Evolutionary conservation across 2,113 vertebrate genomes (phyloP), one percentile per base, ranked within the genome.

Genomic region (Asarcornis scutulata): DNA sequence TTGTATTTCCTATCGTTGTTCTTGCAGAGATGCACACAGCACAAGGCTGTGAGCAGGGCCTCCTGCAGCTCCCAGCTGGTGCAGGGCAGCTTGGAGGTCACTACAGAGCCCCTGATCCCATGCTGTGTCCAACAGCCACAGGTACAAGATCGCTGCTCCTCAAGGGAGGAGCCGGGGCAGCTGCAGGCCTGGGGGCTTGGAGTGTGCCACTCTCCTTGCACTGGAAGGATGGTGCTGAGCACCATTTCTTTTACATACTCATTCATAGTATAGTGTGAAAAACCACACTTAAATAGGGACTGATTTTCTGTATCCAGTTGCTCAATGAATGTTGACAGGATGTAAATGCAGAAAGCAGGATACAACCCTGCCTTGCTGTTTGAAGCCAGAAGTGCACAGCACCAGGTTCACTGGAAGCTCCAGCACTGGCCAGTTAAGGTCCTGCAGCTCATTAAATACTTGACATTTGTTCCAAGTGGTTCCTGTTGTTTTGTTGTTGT

Each of bases 141-240:
- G 6, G 52, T 32, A 56, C 27, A 32, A 17, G 21, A 50, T 22
- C 48, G 48, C 48, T 50, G 48, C 11, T 50, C 48, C 48, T 50
- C 48, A 23, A 22, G 22, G 48, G 22, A 34, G 5, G n/a, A 46
- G 34, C 29, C 0, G 1, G 56, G 16, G 46, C 36, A 52, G 74
- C 26, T 4, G 2, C 40, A 17, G 5, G 10, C 13, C 36, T 21
- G 0, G 7, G 9, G n/a, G 55, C 13, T 31, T 21, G 0, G 7
- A 12, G n/a, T 31, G 8, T 4, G 13, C 17, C 56, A 3, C 7
- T 1, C 17, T 9, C 46, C 44, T 12, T 2, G 7, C 17, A 5
- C 38, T 6, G 15, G 26, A n/a, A 7, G 13, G 58, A 29, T 4
- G 9, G 59, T 74, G 72, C 72, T 42, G 14, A 52, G 53, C 42